Evolutionary conservation across 2,113 vertebrate genomes (phyloP), one percentile per base, ranked within the genome.

Genomic region (Pachyramphus minor): DNA sequence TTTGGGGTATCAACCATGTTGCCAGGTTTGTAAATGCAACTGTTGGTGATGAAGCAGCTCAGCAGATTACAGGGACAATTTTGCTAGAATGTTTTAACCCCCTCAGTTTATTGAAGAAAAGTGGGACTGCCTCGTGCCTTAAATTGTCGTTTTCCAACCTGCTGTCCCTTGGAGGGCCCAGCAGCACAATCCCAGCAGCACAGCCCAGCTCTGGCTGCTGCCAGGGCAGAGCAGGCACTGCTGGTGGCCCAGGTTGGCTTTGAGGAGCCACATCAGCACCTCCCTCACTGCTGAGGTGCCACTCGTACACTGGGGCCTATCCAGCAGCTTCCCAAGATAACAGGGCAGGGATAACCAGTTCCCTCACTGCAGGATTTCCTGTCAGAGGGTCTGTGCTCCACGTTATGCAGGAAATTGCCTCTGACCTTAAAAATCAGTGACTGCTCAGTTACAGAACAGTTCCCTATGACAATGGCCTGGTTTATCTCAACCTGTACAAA

Each of bases 331-430:
- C 52, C 81, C 81, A 5, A n/a, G 53, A 16, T 27, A 14, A 24
- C 5, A 23, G 14, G 41, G 67, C 11, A 63, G 67, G 79, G 66
- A 56, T 6, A 60, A 68, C 9, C 41, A 9, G 41, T 21, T 49
- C 41, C 39, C 30, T 20, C 4, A 2, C 45, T 55, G 59, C 95
- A 90, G 76, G 86, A 87, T 81, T 63, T 93, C 94, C 94, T 86
- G 49, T 3, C 27, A 74, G 60, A 52, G 84, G 47, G 6, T 25
- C 68, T 77, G 24, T 53, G 63, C 37, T 50, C 64, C 30, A 6
- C 6, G 22, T 9, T 35, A 31, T 5, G 39, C 89, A 90, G 79
- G 75, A 90, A 94, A 73, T 39, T 67, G 59, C 15, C 39, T 45
- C 59, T 66, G 42, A 62, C 41, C 60, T 83, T 89, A 55, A 66